A percentile compares a stretch with the other conserved stretches of the same genome.
These are phyloP conservation scores for Apeltes quadracus DNA, from an alignment of 2,113 vertebrate species.

Conservation along the genomic window DNA sequence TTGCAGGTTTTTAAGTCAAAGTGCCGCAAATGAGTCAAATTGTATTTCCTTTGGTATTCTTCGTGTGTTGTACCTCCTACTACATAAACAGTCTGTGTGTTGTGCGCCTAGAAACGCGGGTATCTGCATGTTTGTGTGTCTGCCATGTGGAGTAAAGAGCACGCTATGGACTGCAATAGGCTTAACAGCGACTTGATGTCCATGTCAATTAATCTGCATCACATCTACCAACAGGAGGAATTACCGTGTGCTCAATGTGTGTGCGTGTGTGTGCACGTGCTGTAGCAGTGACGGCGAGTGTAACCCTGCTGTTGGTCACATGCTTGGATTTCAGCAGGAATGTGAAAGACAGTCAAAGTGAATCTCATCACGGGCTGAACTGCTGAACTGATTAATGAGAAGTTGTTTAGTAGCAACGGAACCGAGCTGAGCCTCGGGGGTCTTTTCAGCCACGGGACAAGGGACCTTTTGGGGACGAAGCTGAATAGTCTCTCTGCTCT, in stretches of 20 bases:
- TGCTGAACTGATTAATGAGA: background rate
- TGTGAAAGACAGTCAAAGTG: background rate
- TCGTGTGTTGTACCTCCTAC: background rate
- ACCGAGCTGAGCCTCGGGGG: background rate
- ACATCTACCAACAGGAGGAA: slow-evolving; percentile 2
- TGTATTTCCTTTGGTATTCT: background rate
- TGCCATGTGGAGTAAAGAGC: slow-evolving; percentile 4
- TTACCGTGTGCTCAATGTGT: slow-evolving; percentile 7
- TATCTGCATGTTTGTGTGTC: background rate
- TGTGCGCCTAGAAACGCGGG: background rate
- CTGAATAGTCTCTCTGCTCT: slow-evolving; percentile 13
- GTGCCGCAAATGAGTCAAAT: background rate
- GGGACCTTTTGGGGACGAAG: background rate
- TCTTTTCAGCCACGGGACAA: too few relatives aligned
- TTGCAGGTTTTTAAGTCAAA: slow-evolving; percentile 3
- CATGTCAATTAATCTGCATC: slow-evolving; percentile 16
- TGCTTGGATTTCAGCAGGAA: slow-evolving; percentile 11
- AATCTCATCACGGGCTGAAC: slow-evolving; percentile 9
- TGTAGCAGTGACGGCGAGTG: slow-evolving; percentile 30
- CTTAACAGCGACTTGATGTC: slow-evolving; percentile 40
- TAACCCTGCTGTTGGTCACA: background rate
- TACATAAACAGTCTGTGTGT: background rate
- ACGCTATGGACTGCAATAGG: slow-evolving; percentile 45
- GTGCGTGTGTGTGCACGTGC: slow-evolving; percentile 7
- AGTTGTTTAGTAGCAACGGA: background rate